Base-by-base conservation (phyloP, 2,797 vertebrate genomes). In the Lepilemur septentrionalis region DNA sequence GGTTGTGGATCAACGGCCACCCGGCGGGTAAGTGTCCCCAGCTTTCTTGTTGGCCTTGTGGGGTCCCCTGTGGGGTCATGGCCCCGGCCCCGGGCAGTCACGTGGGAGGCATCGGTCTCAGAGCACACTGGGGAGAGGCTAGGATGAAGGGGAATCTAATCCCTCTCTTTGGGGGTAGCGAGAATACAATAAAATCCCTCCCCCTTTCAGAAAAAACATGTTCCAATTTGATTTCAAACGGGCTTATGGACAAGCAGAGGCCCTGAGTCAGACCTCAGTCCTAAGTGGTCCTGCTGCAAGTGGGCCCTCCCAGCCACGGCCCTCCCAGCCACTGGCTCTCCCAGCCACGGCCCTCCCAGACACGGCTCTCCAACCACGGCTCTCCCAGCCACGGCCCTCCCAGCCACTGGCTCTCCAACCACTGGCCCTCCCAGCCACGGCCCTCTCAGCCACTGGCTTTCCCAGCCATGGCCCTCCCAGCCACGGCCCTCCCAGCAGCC, bases 1-100 rank as follows among this genome's bases (percentile, higher is more conserved):
- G 99, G 30, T 79, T 98, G 65, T 98, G 98, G 98, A 97, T 98
- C 97, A 98, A 98, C 2, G 98, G 98, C 85, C 98, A 89, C 93
- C 98, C 98, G 0, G 93, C 97, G 82, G 98, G 98, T 98, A 98
- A 48, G 97, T 76, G 93, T 96, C 96, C 30, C 63, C 43, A 0
- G 3, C 25, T 11, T 9, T 5, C 32, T 48, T 3, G 0, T 2
- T 2, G 20, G 41, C 61, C 48, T 20, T 9, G 0, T 0, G 1
- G 1, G 32, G 32, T 30, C 30, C 18, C 23, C 48, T 3, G 12
- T 32, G 50, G 38, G 25, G 63, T 46, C 65, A 48, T 79, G 63
- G 48, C 15, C 23, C 8, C 8, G 25, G 25, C 25, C 23, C 23
- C 1, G 32, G 80, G n/a, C 57, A 59, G 52, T 25, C 52, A 25